A percentile compares a stretch with the other conserved stretches of the same genome.
Evolutionary conservation across 2,113 vertebrate species (phyloP).

Genomic region (Cryptoleucopteryx plumbea): DNA sequence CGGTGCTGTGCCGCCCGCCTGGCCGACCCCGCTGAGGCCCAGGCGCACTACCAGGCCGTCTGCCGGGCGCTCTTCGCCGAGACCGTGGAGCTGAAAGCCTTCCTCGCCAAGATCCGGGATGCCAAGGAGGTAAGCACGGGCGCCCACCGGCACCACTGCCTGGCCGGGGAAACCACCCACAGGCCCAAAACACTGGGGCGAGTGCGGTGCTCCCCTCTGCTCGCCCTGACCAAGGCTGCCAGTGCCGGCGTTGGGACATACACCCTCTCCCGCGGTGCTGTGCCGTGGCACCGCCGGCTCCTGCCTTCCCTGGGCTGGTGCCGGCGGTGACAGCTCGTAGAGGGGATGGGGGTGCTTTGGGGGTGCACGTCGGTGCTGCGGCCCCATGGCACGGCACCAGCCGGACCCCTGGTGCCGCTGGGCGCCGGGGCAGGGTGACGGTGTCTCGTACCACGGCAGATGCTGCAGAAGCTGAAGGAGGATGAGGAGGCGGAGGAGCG

Average conservation of each 20-base stretch:
- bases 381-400: fast-evolving
- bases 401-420: fast-evolving
- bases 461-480: slow-evolving; percentile 87
- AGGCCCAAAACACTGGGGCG: fast-evolving
- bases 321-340: fast-evolving
- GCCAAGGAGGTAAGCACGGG: slow-evolving; percentile 82
- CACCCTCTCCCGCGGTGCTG: not conserved
- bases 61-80: slow-evolving; percentile 90
- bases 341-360: not conserved
- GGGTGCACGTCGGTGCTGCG: not conserved
- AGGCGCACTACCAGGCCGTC: slow-evolving; percentile 90
- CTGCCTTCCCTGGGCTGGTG: not conserved
- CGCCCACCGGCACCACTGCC: fast-evolving
- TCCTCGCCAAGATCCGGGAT: slow-evolving; percentile 86
- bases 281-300: fast-evolving
- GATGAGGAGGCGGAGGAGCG: slow-evolving; percentile 72
- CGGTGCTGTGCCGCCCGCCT: slow-evolving; percentile 81
- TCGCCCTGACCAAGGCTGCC: fast-evolving
- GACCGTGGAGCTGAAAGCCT: slow-evolving; percentile 91
- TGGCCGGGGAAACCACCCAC: fast-evolving
- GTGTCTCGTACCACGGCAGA: slow-evolving; percentile 57
- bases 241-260: fast-evolving
- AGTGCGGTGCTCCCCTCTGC: not conserved
- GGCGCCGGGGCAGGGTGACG: not conserved
- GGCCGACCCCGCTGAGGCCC: slow-evolving; percentile 76